phyloP scores from a whole-genome alignment of 1,140 invertebrate genomes.

The Brachionus angularis region DNA sequence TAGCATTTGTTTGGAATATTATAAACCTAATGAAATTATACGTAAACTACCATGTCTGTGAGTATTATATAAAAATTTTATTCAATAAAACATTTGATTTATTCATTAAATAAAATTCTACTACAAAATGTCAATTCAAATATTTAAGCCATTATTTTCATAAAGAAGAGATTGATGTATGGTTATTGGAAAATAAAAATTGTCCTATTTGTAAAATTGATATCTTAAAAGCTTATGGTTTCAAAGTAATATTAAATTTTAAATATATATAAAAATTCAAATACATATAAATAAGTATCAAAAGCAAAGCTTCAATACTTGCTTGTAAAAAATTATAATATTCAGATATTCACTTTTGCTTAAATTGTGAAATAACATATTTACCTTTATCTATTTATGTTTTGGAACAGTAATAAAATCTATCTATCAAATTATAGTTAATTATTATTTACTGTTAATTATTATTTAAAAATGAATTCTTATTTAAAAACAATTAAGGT shows the following conservation, averaged over 20 bases:
- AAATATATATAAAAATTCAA: not conserved
- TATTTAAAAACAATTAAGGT: no score
- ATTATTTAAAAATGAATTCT: no score
- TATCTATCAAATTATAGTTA: no score
- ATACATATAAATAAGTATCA: no score
- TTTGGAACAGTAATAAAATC: no score
- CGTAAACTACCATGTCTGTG: conserved; percentile 28
- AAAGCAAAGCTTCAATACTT: no score
- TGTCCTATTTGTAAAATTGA: conserved; percentile 95
- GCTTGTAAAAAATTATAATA: no score
- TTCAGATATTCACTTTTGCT: no score
- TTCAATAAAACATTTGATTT: not conserved
- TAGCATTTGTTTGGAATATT: conserved; percentile 39
- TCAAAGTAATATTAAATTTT: not conserved
- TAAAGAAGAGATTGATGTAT: conserved; percentile 86
- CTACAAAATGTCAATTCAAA: not conserved
- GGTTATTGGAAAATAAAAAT: conserved; percentile 84
- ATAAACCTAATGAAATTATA: conserved; percentile 3
- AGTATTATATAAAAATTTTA: not conserved
- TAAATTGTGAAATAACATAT: no score
- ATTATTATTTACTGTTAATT: no score
- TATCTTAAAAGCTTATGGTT: conserved; percentile 81
- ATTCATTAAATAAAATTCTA: not conserved
- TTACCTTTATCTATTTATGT: no score
- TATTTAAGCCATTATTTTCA: conserved; percentile 78